Conservation (phyloP, 2,797 vertebrate genomes). For the Sebastolobus alascanus region DNA sequence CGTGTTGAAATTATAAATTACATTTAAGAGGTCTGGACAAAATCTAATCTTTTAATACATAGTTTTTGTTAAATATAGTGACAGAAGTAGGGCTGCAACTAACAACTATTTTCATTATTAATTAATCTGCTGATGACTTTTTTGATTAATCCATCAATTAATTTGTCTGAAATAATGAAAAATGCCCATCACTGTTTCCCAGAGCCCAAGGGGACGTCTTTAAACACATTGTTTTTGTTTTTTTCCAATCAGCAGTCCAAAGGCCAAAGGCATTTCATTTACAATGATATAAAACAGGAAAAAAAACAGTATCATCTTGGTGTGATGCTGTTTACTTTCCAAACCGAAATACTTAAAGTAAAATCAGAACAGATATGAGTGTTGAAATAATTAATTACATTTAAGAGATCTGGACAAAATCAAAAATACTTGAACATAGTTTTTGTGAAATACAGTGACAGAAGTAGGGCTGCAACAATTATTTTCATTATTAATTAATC, state of each 20-base stretch:
- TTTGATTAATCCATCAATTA: neutral
- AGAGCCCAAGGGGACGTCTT: neutral
- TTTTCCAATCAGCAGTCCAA: neutral
- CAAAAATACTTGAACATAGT: neutral
- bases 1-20: neutral
- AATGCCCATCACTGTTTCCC: neutral
- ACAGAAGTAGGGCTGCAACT: too few relatives aligned
- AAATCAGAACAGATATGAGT: neutral
- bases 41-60: neutral
- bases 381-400: neutral
- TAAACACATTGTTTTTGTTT: too few relatives aligned
- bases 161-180: neutral
- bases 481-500: neutral
- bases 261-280: neutral
- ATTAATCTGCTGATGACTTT: neutral
- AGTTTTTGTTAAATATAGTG: neutral
- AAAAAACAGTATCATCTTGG: neutral
- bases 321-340: constrained; percentile 8
- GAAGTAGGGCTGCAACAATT: too few relatives aligned
- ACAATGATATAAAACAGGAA: neutral
- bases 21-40: neutral
- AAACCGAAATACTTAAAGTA: neutral
- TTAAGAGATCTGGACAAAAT: neutral
- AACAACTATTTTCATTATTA: neutral
- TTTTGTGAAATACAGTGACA: neutral